Base-by-base conservation (phyloP, 2,113 vertebrate species). In the Pteropus alecto region DNA sequence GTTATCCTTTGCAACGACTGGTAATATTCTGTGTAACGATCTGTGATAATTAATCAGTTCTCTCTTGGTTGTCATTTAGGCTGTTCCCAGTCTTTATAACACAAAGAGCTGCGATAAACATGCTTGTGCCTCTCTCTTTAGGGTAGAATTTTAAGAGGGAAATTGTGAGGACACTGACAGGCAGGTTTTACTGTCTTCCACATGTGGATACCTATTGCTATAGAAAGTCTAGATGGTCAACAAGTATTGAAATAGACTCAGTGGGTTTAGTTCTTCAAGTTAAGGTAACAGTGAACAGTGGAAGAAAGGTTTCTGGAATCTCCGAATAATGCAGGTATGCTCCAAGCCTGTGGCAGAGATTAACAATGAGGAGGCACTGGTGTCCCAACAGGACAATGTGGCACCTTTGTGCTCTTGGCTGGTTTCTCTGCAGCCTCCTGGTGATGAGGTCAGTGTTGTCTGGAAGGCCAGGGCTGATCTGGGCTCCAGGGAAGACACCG, bases 241-340 rank as follows among this genome's bases (percentile, higher is more conserved):
- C 18, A 56, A 54, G 21, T 81, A 48, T 8, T 61, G 56, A 93
- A 73, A 46, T 82, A 13, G 67, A 95, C 46, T 76, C 54, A 7
- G 1, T 87, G 38, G 51, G 38, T 87, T 89, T 87, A 83, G 67
- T 93, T 95, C 68, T 95, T 73, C 43, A 68, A 87, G 71, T 30
- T 46, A 91, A 67, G 56, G 58, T 61, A 51, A 51, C 78, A 83
- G 60, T 65, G 33, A 81, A 70, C 18, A 83, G 43, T 63, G 22
- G 46, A 63, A 86, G 35, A 41, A 90, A 81, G 8, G 3, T 65
- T 93, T 92, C 73, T n/a, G 43, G 67, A 43, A 16, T 90, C 41
- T 82, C 70, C 33, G 68, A 89, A 54, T 61, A 68, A 83, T 48
- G 51, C 43, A 56, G 38, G 15, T 78, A 9, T 73, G 83, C 33